Conservation (phyloP, 1,140 invertebrate genomes). For the Temnothorax longispinosus region DNA sequence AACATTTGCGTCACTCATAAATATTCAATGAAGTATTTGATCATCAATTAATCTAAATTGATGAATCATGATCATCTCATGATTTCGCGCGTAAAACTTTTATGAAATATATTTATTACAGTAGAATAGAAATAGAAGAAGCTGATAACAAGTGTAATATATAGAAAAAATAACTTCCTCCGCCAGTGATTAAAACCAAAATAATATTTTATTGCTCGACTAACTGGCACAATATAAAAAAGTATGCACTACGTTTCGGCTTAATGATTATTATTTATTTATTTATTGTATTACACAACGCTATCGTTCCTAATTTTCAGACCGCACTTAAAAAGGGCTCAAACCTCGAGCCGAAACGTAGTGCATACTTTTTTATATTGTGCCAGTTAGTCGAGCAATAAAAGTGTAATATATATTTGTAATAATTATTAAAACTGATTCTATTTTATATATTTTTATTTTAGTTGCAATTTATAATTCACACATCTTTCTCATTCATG, state of each 20-base stretch:
- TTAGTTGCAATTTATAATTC: neutral
- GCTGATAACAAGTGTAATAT: neutral
- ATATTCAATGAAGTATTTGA: constrained; percentile 21
- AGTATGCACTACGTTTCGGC: too few species aligned
- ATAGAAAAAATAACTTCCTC: neutral
- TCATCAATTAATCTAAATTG: constrained; percentile 49
- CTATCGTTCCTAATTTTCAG: too few species aligned
- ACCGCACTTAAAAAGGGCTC: too few species aligned
- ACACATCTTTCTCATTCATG: neutral
- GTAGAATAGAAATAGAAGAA: neutral
- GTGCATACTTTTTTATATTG: too few species aligned
- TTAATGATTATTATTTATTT: too few species aligned
- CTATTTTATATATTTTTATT: constrained; percentile 20
- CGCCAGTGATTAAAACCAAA: too few species aligned
- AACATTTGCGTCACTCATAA: constrained; percentile 18
- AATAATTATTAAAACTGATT: constrained; percentile 21
- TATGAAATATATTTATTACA: neutral
- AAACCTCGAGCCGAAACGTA: too few species aligned
- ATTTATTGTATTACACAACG: too few species aligned
- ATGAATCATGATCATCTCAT: neutral
- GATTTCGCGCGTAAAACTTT: neutral
- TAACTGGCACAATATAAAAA: too few species aligned
- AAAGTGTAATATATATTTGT: neutral
- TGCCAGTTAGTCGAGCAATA: too few species aligned
- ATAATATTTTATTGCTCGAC: too few species aligned